Conservation (phyloP, 2,888 invertebrate genomes). For the Scaptomyza cyrtandrae region DNA sequence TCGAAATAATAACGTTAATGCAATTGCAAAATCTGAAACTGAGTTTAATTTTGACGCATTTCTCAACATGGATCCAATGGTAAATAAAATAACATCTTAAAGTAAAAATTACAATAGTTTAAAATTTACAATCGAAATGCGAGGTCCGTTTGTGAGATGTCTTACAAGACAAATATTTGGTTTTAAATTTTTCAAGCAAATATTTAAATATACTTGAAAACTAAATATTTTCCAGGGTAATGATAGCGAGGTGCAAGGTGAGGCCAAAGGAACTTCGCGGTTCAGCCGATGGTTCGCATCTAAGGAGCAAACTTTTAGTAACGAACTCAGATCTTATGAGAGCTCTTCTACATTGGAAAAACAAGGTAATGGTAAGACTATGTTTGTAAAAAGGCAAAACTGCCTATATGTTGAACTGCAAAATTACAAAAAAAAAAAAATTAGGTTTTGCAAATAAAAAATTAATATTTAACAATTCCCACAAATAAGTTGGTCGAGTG, state of each 20-base stretch:
- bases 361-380: constrained; percentile 30
- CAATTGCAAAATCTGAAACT: constrained; percentile 75
- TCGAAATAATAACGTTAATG: constrained; percentile 16
- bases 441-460: too few relatives aligned
- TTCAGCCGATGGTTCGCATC: constrained; percentile 92
- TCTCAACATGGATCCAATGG: constrained; percentile 91
- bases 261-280: constrained; percentile 87
- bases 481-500: too few relatives aligned
- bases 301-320: constrained; percentile 48
- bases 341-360: constrained; percentile 38
- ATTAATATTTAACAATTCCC: too few relatives aligned
- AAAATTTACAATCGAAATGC: background rate
- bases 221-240: constrained; percentile 41
- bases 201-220: background rate
- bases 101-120: background rate
- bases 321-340: constrained; percentile 19
- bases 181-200: too few relatives aligned
- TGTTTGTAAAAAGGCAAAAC: background rate
- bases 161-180: too few relatives aligned
- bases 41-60: constrained; percentile 94
- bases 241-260: constrained; percentile 37
- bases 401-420: too few relatives aligned
- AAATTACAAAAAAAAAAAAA: too few relatives aligned
- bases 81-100: constrained; percentile 82
- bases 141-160: background rate